A percentile compares a stretch with the other conserved stretches of the same genome.
Evolutionary conservation across 2,888 invertebrate species (phyloP).

Genomic region (Carterocephalus palaemon): DNA sequence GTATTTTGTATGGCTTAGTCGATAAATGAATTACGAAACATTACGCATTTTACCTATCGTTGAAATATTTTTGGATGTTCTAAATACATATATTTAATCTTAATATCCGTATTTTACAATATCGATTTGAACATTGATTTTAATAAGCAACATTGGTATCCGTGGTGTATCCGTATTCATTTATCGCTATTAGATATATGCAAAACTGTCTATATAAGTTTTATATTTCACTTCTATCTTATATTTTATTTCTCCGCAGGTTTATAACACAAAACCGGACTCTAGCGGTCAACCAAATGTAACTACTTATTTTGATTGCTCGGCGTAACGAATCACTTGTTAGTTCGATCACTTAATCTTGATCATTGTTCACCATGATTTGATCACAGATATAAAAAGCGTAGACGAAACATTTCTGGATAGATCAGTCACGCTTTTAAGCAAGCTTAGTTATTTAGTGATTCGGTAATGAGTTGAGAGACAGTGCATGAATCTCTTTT

Average conservation of each 20-base stretch:
- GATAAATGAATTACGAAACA: constrained; percentile 46
- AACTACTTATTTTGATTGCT: constrained; percentile 73
- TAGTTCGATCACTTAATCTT: constrained; percentile 67
- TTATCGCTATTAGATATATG: constrained; percentile 53
- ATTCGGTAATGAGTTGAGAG: constrained; percentile 36
- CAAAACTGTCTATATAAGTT: constrained; percentile 50
- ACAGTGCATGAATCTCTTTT: constrained; percentile 60
- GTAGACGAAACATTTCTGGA: constrained; percentile 52
- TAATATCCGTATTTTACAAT: too few species aligned
- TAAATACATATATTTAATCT: too few species aligned
- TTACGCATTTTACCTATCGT: neutral
- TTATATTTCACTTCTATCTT: constrained; percentile 70
- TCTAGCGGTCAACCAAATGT: constrained; percentile 79
- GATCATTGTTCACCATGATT: constrained; percentile 71
- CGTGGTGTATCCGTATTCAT: constrained; percentile 43
- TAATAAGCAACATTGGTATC: too few species aligned
- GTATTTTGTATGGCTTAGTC: constrained; percentile 62
- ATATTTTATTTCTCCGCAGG: constrained; percentile 77
- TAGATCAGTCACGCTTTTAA: constrained; percentile 61
- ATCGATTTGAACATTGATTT: too few species aligned
- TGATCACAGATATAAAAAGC: constrained; percentile 60
- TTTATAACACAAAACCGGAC: constrained; percentile 80
- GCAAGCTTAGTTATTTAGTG: constrained; percentile 46
- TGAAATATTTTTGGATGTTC: too few species aligned
- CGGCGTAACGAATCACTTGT: constrained; percentile 73